Evolutionary conservation across 2,888 invertebrate species (phyloP).

Genomic region (Griposia aprilina): DNA sequence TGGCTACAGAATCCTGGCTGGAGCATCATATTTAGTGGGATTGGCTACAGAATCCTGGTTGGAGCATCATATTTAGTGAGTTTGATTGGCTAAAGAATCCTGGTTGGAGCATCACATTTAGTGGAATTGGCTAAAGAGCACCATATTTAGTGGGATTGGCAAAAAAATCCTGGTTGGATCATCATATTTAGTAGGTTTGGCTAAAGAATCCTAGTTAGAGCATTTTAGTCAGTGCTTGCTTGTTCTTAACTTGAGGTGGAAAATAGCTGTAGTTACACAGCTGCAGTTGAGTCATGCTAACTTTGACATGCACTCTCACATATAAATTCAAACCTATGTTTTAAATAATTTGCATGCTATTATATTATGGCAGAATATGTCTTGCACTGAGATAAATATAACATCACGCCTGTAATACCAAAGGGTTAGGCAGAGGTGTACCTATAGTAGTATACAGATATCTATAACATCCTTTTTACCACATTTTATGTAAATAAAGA

Average conservation of each 20-base stretch:
- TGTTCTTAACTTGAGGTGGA: neutral
- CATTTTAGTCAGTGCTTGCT: neutral
- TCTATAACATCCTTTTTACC: neutral
- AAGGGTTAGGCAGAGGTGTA: neutral
- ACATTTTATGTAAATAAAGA: neutral
- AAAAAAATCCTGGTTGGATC: neutral
- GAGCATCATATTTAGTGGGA: neutral
- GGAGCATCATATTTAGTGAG: neutral
- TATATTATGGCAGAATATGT: neutral
- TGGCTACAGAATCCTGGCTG: too few relatives aligned
- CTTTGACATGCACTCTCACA: neutral
- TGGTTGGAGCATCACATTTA: neutral
- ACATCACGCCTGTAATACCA: neutral
- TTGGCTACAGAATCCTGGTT: neutral
- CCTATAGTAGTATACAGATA: neutral
- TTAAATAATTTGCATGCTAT: neutral
- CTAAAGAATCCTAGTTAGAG: too few relatives aligned
- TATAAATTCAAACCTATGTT: neutral
- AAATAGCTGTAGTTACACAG: neutral
- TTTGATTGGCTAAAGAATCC: neutral
- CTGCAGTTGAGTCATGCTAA: neutral
- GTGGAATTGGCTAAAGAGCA: neutral
- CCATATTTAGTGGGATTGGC: neutral
- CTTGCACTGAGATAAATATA: neutral
- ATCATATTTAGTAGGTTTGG: neutral